Conservation (phyloP, 1,140 invertebrate genomes). For the Papilio dardanus region DNA sequence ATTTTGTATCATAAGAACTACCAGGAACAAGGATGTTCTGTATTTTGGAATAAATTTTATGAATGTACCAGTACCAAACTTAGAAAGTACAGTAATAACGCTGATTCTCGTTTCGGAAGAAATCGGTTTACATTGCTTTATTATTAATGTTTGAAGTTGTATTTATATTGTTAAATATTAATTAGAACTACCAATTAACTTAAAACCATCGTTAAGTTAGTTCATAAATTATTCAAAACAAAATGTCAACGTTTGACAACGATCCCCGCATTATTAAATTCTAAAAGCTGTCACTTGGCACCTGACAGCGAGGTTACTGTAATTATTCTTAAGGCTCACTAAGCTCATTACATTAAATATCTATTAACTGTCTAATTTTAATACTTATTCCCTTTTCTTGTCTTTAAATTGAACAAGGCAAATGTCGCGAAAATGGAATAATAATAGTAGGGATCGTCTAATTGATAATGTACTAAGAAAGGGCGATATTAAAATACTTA, state of each 20-base stretch:
- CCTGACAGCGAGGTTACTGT: not conserved
- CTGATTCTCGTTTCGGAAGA: too few relatives aligned
- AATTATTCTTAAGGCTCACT: not conserved
- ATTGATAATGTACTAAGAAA: too few relatives aligned
- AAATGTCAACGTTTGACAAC: not conserved
- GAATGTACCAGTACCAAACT: too few relatives aligned
- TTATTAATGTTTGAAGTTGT: too few relatives aligned
- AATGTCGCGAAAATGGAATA: not conserved
- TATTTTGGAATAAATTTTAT: too few relatives aligned
- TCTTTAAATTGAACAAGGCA: not conserved
- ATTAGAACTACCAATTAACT: not conserved
- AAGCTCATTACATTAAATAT: not conserved
- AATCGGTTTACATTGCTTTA: too few relatives aligned
- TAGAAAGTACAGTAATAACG: too few relatives aligned
- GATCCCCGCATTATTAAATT: slow-evolving; percentile 2
- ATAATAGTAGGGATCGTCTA: not conserved
- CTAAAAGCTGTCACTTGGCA: not conserved
- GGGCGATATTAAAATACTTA: too few relatives aligned
- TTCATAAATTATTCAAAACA: not conserved
- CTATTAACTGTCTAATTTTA: not conserved
- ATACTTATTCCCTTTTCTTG: not conserved
- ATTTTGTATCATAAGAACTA: too few relatives aligned
- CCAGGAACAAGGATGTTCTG: too few relatives aligned
- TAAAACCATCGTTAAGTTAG: not conserved
- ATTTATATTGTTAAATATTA: not conserved